Percentiles rank a stretch among this genome's conserved stretches.
phyloP scores from a whole-genome alignment of 2,888 invertebrate species.

The Entomobrya multifasciata region DNA sequence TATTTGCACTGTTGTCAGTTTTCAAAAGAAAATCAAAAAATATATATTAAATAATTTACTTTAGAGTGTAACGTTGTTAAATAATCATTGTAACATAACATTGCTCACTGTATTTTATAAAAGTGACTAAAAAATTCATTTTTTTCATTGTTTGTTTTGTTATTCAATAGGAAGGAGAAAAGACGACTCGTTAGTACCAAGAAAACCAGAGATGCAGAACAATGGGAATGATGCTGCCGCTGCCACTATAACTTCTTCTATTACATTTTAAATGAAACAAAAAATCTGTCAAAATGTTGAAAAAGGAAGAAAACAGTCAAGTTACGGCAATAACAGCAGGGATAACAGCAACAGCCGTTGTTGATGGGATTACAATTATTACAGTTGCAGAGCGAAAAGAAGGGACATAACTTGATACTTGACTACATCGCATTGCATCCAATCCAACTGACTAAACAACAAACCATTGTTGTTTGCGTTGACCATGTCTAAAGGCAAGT shows the following conservation, averaged over 20 bases:
- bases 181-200: constrained; percentile 42
- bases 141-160: constrained; percentile 46
- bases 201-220: no score
- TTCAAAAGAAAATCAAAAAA: no score
- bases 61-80: no score
- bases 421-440: no score
- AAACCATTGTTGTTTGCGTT: constrained; percentile 37
- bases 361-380: constrained; percentile 34
- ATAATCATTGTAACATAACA: no score
- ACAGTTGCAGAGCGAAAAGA: constrained; percentile 55
- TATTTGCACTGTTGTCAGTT: no score
- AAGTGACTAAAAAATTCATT: constrained; percentile 14
- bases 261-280: no score
- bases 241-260: no score
- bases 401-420: constrained; percentile 56
- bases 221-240: constrained; percentile 39
- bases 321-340: constrained; percentile 14
- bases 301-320: constrained; percentile 49
- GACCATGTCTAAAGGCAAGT: constrained; percentile 70
- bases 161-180: constrained; percentile 57
- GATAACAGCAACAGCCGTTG: constrained; percentile 41
- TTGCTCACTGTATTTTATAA: no score
- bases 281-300: constrained; percentile 62
- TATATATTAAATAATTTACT: no score
- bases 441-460: constrained; percentile 12